A percentile compares a stretch with the other conserved stretches of the same genome.
phyloP scores from a whole-genome alignment of 1,140 invertebrate species.

The Zaprionus camerounensis region DNA sequence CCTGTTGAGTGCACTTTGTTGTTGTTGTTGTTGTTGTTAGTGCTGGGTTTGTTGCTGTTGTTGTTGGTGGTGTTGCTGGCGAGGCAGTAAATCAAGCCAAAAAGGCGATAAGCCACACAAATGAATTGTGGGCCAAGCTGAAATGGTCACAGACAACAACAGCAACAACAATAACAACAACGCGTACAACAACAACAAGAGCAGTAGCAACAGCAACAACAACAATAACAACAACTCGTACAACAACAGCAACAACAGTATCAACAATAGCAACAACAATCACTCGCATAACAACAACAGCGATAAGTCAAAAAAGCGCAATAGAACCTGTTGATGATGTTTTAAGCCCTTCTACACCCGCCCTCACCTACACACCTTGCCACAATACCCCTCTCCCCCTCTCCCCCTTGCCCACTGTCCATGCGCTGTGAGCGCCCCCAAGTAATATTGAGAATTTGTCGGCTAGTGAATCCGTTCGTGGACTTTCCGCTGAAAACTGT shows the following conservation, averaged over 20 bases:
- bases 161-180: constrained; percentile 16
- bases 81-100: constrained; percentile 76
- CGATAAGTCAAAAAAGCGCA: constrained; percentile 33
- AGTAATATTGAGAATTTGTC: constrained; percentile 11
- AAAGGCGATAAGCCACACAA: constrained; percentile 79
- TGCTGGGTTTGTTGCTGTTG: constrained; percentile 55
- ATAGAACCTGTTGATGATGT: constrained; percentile 51
- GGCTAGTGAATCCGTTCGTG: constrained; percentile 28
- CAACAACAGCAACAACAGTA: constrained; percentile 13
- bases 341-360: constrained; percentile 13
- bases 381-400: background rate
- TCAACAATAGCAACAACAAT: too few relatives aligned
- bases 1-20: constrained; percentile 47
- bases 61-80: constrained; percentile 44
- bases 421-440: background rate
- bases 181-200: constrained; percentile 12
- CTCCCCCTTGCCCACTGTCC: background rate
- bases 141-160: constrained; percentile 58
- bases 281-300: constrained; percentile 11
- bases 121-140: constrained; percentile 62
- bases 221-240: too few relatives aligned
- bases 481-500: constrained; percentile 50
- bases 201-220: too few relatives aligned
- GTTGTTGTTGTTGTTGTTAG: constrained; percentile 46
- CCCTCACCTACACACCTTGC: background rate